Evolutionary conservation across 2,113 vertebrate species (phyloP).

Genomic region (Myotis lucifugus): DNA sequence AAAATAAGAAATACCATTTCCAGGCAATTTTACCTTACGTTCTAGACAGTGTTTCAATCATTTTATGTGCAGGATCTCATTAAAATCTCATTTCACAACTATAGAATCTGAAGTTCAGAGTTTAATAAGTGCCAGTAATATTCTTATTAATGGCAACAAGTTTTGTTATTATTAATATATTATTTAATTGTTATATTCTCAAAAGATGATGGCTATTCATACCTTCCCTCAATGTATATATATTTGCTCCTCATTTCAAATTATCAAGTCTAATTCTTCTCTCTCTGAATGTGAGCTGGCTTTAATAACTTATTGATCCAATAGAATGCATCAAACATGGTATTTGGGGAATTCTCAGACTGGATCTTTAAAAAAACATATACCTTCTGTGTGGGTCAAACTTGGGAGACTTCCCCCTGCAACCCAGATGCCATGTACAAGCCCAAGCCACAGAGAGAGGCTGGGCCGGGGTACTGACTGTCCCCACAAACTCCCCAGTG

Average conservation of each 20-base stretch:
- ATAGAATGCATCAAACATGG: neutral
- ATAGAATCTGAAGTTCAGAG: neutral
- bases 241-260: neutral
- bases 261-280: neutral
- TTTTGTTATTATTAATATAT: neutral
- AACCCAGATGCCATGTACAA: neutral
- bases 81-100: neutral
- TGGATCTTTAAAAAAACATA: neutral
- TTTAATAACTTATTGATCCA: neutral
- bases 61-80: neutral
- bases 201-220: neutral
- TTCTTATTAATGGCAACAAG: neutral
- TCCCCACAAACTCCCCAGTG: neutral
- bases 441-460: neutral
- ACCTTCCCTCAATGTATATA: neutral
- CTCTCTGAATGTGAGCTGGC: too few species aligned
- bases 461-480: neutral
- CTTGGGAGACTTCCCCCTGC: neutral
- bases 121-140: neutral
- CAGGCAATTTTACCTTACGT: neutral
- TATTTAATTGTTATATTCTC: neutral
- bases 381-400: neutral
- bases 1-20: neutral
- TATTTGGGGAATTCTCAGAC: neutral
- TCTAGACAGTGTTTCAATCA: neutral